A percentile compares a stretch with the other conserved stretches of the same genome.
Conservation (phyloP, 2,888 invertebrate genomes). For the Graphium colonna region DNA sequence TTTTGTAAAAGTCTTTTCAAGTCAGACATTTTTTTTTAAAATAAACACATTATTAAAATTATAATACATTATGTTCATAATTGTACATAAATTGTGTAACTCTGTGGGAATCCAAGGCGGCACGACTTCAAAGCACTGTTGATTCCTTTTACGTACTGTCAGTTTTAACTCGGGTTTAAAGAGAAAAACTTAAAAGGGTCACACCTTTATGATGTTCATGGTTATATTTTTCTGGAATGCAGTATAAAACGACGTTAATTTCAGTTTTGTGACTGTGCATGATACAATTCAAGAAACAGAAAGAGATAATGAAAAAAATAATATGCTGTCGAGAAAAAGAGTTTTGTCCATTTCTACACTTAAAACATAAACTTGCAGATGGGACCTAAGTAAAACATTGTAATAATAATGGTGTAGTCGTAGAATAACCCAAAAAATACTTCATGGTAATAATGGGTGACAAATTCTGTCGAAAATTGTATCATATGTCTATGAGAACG, state of each 20-base stretch:
- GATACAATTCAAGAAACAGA: not conserved
- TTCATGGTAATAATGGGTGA: no score
- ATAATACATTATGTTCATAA: not conserved
- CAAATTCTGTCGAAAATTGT: no score
- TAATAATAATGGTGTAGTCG: no score
- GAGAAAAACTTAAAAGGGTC: not conserved
- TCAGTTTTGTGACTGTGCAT: not conserved
- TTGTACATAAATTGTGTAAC: not conserved
- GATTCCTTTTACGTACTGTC: slow-evolving; percentile 1
- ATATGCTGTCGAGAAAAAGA: no score
- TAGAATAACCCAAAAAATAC: no score
- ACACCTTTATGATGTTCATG: not conserved
- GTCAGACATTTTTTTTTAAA: no score
- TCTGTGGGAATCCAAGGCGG: not conserved
- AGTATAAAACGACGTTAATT: not conserved
- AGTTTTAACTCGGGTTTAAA: not conserved
- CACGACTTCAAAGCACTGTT: not conserved
- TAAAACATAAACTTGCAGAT: no score
- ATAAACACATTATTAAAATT: no score
- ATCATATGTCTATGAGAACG: no score
- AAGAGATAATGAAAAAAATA: not conserved
- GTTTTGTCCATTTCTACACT: no score
- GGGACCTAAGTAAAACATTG: no score
- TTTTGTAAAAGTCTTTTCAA: no score
- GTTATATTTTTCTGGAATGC: not conserved